Evolutionary conservation across 2,888 invertebrate species (phyloP), one percentile per base, ranked within the genome.

Genomic region (Hyposoter didymator): DNA sequence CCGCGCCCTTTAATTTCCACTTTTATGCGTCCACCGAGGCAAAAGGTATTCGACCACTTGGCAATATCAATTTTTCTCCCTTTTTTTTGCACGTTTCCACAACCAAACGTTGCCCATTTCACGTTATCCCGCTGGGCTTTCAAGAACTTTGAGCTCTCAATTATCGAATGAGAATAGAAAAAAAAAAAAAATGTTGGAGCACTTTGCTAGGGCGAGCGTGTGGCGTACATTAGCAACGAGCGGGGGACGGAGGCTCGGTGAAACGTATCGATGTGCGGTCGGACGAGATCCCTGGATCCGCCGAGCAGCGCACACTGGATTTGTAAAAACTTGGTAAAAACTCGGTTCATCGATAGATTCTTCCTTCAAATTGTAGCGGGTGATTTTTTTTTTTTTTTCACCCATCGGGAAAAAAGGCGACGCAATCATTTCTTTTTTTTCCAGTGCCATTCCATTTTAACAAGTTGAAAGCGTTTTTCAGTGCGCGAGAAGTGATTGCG

Each of bases 21-120:
- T 67, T 78, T 64, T 64, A 64, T 32, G 75, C 64, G 52, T 78
- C 67, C 67, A 10, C 43, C 52, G 39, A 39, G 28, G 43, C 52
- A 35, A 39, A 39, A 39, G 64, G n/a, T 66, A 78, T 67, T 52
- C 67, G 12, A 74, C 22, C 43, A 28, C 55, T 72, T 14, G n/a
- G n/a, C 10, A n/a, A 52, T 49, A 32, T 45, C 32, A 47, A 17
- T 59, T 74, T 14, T 64, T 32, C 12, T 22, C 14, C 8, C 19
- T n/a, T 3, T 47, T 49, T n/a, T 35, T 75, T 47, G n/a, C 32
- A 7, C 39, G 32, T 19, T 76, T 67, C 52, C 52, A 76, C 52
- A 49, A 52, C 52, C 7, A 39, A 67, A 52, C n/a, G 43, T 28
- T 39, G 5, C 22, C 14, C 28, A 67, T 52, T 17, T 19, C 28